These are phyloP conservation scores for Acanthosepion lycidas DNA, from an alignment of 2,888 invertebrate species.

Conservation along the genomic window DNA sequence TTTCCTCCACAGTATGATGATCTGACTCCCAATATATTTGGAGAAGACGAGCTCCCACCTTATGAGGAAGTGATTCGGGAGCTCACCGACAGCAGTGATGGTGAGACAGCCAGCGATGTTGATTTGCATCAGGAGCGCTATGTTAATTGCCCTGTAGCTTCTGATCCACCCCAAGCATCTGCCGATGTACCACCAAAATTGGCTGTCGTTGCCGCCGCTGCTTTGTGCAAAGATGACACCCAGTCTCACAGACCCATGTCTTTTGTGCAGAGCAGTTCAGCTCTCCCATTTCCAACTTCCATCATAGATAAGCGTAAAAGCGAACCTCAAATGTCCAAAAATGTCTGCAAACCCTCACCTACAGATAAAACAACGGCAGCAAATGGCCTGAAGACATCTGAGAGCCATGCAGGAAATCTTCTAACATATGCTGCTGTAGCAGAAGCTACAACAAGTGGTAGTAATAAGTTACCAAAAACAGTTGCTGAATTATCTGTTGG, in stretches of 20 bases:
- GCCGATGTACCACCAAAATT: conserved; percentile 14
- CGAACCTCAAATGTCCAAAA: conserved; percentile 37
- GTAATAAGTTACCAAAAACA: neutral
- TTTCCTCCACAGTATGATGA: conserved; percentile 47
- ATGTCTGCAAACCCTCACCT: neutral
- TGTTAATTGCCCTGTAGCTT: conserved; percentile 40
- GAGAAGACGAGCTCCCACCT: conserved; percentile 67
- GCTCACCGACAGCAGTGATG: conserved; percentile 41
- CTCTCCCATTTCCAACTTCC: conserved; percentile 14
- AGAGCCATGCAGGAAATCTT: neutral
- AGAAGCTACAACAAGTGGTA: conserved; percentile 36
- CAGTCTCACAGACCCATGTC: neutral
- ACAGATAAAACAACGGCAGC: neutral
- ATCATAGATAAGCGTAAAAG: conserved; percentile 10
- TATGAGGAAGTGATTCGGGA: conserved; percentile 57
- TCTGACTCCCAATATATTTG: conserved; percentile 56
- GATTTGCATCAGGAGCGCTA: conserved; percentile 41
- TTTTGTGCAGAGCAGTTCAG: neutral
- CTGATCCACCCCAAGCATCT: conserved; percentile 39
- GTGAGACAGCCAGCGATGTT: conserved; percentile 6
- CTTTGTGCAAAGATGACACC: neutral
- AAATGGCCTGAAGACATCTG: neutral
- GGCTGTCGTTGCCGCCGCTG: neutral
- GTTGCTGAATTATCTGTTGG: neutral
- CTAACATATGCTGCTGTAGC: conserved; percentile 34